phyloP scores from a whole-genome alignment of 2,113 vertebrate genomes.

The Paraplagusia blochii region DNA sequence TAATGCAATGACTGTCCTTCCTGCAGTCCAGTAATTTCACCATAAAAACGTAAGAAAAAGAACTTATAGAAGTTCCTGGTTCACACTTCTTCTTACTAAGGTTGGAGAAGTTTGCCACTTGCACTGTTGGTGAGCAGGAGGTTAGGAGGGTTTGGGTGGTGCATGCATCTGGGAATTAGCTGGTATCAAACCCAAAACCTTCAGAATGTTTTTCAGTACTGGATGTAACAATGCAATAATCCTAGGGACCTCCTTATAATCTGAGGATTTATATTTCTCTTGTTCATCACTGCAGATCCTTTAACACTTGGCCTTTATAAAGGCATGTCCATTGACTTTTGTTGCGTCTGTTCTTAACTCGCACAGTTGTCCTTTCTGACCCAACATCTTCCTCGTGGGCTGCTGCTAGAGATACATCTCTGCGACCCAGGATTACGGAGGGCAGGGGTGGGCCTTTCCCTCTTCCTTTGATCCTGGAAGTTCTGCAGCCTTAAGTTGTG shows the following conservation, averaged over 20 bases:
- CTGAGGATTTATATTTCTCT: neutral
- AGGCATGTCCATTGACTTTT: slow-evolving; percentile 41
- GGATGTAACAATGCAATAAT: neutral
- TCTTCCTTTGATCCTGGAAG: slow-evolving; percentile 68
- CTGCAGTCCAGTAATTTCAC: too few species aligned
- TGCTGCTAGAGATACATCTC: slow-evolving; percentile 62
- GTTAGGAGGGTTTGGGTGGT: too few species aligned
- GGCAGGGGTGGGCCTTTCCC: slow-evolving; percentile 44
- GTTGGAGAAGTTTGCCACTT: too few species aligned
- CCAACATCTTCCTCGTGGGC: slow-evolving; percentile 52
- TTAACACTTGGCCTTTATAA: slow-evolving; percentile 7
- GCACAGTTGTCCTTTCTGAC: slow-evolving; percentile 54
- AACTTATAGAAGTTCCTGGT: too few species aligned
- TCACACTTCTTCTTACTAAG: too few species aligned
- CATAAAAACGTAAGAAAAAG: too few species aligned
- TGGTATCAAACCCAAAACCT: neutral
- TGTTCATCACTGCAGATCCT: neutral
- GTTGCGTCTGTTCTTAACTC: slow-evolving; percentile 23
- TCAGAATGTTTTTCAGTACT: neutral
- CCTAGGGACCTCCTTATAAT: neutral
- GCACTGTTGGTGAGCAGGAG: too few species aligned
- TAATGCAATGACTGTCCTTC: too few species aligned
- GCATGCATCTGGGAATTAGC: too few species aligned
- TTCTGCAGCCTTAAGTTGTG: slow-evolving; percentile 52
- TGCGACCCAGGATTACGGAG: slow-evolving; percentile 62